These are phyloP conservation scores for Chiridota heheva DNA, from an alignment of 35 echinoderm and acorn worm species.

Conservation along the genomic window DNA sequence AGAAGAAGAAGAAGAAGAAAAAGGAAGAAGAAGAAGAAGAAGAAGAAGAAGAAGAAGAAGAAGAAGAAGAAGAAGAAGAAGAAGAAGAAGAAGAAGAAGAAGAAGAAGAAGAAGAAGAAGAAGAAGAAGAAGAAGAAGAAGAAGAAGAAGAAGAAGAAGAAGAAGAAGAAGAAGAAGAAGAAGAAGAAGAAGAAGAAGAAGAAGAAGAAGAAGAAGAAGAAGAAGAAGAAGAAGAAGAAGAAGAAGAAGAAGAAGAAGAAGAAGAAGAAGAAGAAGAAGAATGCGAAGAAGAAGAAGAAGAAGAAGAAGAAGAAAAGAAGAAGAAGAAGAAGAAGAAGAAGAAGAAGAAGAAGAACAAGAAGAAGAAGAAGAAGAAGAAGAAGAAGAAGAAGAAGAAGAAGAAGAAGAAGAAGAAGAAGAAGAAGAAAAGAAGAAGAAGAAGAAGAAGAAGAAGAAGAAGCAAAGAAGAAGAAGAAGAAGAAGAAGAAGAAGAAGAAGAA, in stretches of 20 bases:
- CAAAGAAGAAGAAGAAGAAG: too few species aligned
- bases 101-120: background rate
- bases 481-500: slow-evolving; percentile 9
- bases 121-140: slow-evolving; percentile 9
- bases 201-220: slow-evolving; percentile 8
- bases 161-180: background rate
- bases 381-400: background rate
- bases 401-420: slow-evolving; percentile 3
- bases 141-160: background rate
- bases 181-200: slow-evolving; percentile 9
- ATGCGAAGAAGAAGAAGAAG: too few species aligned
- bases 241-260: slow-evolving; percentile 9
- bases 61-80: background rate
- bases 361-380: background rate
- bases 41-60: slow-evolving; percentile 2
- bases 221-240: slow-evolving; percentile 8
- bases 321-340: slow-evolving; percentile 2
- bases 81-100: background rate
- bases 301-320: background rate
- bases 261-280: slow-evolving; percentile 9
- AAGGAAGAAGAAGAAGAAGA: slow-evolving; percentile 10
- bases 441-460: too few species aligned
- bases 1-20: slow-evolving; percentile 2
- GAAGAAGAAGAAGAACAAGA: background rate
- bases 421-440: slow-evolving; percentile 9